Evolutionary conservation across 2,888 invertebrate species (phyloP).

Genomic region (Amiota mariae): DNA sequence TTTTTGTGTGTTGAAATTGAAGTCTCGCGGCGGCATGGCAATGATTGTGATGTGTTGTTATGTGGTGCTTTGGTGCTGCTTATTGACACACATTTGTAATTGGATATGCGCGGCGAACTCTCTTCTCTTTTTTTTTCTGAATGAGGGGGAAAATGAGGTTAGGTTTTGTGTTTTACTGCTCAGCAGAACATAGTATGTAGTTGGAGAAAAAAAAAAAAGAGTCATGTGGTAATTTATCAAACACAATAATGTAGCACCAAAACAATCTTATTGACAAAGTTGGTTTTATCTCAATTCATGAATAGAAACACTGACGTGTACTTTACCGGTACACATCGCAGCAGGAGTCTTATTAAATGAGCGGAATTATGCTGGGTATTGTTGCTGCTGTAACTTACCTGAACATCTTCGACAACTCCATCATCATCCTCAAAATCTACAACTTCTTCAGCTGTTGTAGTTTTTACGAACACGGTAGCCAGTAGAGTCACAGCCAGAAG

Average conservation of each 20-base stretch:
- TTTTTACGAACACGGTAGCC: constrained; percentile 37
- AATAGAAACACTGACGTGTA: constrained; percentile 63
- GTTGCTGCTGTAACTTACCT: constrained; percentile 53
- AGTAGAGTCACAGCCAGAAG: constrained; percentile 49
- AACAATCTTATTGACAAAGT: neutral
- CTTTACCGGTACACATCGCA: constrained; percentile 45
- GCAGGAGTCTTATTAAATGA: neutral
- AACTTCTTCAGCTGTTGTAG: constrained; percentile 34
- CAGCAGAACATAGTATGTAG: neutral
- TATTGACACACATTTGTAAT: constrained; percentile 20
- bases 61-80: neutral
- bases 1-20: neutral
- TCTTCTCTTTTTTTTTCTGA: neutral
- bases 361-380: constrained; percentile 13
- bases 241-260: neutral
- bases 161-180: neutral
- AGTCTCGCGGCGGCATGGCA: neutral
- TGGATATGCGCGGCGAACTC: neutral
- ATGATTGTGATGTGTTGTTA: constrained; percentile 8
- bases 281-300: neutral
- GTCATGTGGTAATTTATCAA: constrained; percentile 8
- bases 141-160: constrained; percentile 16
- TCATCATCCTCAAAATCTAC: constrained; percentile 59
- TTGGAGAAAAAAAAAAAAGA: neutral
- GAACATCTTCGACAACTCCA: constrained; percentile 66